phyloP scores from a whole-genome alignment of 2,888 invertebrate genomes.

The Athetis lepigone region DNA sequence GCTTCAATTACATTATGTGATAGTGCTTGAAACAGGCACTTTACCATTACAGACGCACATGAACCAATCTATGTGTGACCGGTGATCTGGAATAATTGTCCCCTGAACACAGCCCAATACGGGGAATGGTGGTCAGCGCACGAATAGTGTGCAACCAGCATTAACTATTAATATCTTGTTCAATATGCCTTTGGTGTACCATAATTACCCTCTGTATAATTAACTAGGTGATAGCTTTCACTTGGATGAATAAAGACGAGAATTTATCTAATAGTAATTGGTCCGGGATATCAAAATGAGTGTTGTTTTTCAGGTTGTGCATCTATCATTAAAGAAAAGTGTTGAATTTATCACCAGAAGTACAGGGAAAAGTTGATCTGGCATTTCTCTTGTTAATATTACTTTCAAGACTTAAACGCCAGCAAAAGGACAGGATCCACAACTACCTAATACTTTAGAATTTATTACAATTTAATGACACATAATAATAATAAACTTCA shows the following conservation, averaged over 20 bases:
- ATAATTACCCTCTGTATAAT: constrained; percentile 7
- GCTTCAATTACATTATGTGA: neutral
- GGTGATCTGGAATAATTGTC: constrained; percentile 59
- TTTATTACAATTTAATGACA: neutral
- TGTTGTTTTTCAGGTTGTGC: no score
- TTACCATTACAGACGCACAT: constrained; percentile 28
- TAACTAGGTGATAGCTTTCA: neutral
- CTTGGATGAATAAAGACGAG: neutral
- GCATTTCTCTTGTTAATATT: no score
- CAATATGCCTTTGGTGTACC: constrained; percentile 9
- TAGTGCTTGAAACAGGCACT: constrained; percentile 11
- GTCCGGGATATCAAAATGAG: no score
- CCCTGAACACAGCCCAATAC: constrained; percentile 35
- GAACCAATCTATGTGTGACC: constrained; percentile 44
- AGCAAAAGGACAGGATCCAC: no score
- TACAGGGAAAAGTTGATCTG: no score
- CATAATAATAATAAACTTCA: neutral
- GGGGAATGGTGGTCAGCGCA: constrained; percentile 26
- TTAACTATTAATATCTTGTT: constrained; percentile 30
- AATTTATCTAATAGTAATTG: no score
- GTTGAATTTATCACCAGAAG: no score
- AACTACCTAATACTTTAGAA: no score
- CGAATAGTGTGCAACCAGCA: constrained; percentile 1
- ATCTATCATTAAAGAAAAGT: no score
- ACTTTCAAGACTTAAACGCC: no score